Evolutionary conservation across 2,797 vertebrate genomes (phyloP).

Genomic region (Emys orbicularis): DNA sequence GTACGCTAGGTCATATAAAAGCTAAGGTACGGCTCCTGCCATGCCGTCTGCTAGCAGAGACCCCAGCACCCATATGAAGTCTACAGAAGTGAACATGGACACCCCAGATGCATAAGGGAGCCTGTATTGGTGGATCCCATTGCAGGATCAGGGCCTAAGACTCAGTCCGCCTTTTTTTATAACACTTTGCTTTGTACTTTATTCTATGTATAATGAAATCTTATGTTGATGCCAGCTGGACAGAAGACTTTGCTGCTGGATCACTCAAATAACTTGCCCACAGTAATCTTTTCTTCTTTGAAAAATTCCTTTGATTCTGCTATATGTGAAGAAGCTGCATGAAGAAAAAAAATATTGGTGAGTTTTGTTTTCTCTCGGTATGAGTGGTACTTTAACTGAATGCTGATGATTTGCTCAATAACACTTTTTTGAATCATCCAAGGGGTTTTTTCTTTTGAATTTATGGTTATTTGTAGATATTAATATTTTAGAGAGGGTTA

Average conservation of each 20-base stretch:
- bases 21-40: neutral
- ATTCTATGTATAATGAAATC: too few species aligned
- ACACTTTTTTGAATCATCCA: neutral
- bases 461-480: neutral
- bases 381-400: neutral
- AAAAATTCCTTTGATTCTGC: neutral
- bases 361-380: conserved; percentile 18
- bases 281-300: neutral
- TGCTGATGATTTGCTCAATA: conserved; percentile 11
- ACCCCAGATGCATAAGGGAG: neutral
- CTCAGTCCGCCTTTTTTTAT: too few species aligned
- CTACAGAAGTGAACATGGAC: neutral
- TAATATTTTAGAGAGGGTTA: conserved; percentile 3
- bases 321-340: neutral
- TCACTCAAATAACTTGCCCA: neutral
- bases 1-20: neutral
- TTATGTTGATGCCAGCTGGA: neutral
- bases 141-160: too few species aligned
- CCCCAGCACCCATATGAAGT: neutral
- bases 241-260: neutral
- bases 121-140: too few species aligned
- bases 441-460: neutral
- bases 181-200: too few species aligned
- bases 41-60: neutral
- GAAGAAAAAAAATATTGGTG: neutral